Base-by-base conservation (phyloP, 2,113 vertebrate genomes). In the Trematomus loennbergii region DNA sequence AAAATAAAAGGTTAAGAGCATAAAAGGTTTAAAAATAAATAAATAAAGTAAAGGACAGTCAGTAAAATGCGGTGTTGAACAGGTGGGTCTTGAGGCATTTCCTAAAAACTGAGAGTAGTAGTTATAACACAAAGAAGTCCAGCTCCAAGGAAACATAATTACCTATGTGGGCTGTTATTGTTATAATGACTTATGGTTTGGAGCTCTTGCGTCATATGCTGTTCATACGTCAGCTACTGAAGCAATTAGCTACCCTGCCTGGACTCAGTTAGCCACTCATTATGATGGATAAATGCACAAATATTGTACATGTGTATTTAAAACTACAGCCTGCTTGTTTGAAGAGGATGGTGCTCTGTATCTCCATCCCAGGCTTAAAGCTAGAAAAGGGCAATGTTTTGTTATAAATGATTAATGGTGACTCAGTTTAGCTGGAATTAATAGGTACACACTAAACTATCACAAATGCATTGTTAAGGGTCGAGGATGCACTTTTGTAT, bases 61-160 rank as follows among this genome's bases (percentile, higher is more conserved):
- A 25, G 25, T 25, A 25, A 25, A 25, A 25, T 25, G 25, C 2
- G 25, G 25, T 2, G 2, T 25, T 2, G 25, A 25, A 25, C 25
- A 25, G 25, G 25, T 25, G 25, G 25, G 25, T 25, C 25, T 25
- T 25, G 25, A 25, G 25, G 25, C 25, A 25, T 25, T 25, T 25
- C 25, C 25, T 25, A 25, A 46, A 48, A 48, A 3, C 2, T 40
- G 60, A 25, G n/a, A 17, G 61, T 65, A 25, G 2, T 25, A 46
- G 52, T 33, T 54, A 79, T 52, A 33, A 79, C 5, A n/a, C 36
- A 45, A 52, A 69, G 49, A 9, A 73, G 55, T 49, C 29, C 20
- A 50, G 79, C 70, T 74, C 54, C 62, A 71, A 15, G 55, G 49
- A 75, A 33, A 72, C 66, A 55, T 76, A 80, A 81, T 83, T 74